Evolutionary conservation across 2,113 vertebrate genomes (phyloP), one percentile per base, ranked within the genome.

Genomic region (Silurus glanis): DNA sequence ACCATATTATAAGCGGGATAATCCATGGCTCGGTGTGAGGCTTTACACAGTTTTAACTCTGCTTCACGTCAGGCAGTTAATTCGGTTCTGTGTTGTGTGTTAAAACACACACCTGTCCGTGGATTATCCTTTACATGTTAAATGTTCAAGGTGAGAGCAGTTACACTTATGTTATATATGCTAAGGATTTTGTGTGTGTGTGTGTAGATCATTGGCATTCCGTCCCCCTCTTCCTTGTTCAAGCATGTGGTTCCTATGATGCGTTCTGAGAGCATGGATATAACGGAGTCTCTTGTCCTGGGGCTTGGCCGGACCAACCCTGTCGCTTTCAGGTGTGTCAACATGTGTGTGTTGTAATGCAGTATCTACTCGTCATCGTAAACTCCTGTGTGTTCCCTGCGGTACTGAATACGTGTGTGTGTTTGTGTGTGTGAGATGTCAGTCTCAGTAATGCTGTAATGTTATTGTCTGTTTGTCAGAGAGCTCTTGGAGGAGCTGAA

Each of bases 201-300:
- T 82, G 87, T 83, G 49, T 88, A 99, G 98, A 96, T 99, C 91
- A 96, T 98, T 91, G 97, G 97, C 92, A 96, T 96, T 95, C 98
- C 98, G 86, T 99, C 98, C 94, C 96, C 97, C 87, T 97, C 97
- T 69, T 98, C 97, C 89, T 92, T 99, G 88, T 99, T 99, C 94
- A 99, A 99, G 95, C 97, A 99, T 94, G 96, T 99, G 91, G 98
- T 99, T 92, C 98, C 98, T 49, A 98, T 99, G 97, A 99, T 99
- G 97, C 97, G 98, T 94, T 99, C 98, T 87, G 98, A 99, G 94
- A 98, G 98, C 95, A 97, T 99, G 97, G 98, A 99, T 93, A 97
- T 99, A 94, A 99, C 98, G 37, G 98, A 99, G 94, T 99, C 98
- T 93, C 96, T 99, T 67, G 98, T 99, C 84, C 94, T 99, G 93